A percentile compares a stretch with the other conserved stretches of the same genome.
Conservation (phyloP, 2,888 invertebrate species). For the Mechanitis mazaeus region DNA sequence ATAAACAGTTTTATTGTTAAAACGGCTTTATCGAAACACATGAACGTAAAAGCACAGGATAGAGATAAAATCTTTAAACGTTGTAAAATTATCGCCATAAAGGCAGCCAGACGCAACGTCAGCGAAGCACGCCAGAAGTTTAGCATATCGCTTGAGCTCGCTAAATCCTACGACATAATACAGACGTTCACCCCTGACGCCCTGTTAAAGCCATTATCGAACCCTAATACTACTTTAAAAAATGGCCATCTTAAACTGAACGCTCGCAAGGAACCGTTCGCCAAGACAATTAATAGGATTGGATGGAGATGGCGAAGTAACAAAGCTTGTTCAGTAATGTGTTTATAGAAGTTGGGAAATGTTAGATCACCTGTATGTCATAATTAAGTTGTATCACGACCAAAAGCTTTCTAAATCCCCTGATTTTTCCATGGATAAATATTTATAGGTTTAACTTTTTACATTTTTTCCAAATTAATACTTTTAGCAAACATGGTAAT, state of each 20-base stretch:
- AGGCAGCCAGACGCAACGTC: constrained; percentile 65
- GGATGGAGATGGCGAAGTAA: constrained; percentile 72
- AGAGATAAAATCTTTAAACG: constrained; percentile 51
- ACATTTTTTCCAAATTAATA: too few species aligned
- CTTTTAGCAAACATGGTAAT: not conserved
- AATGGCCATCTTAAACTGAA: constrained; percentile 67
- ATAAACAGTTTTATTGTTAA: not conserved
- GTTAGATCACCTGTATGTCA: constrained; percentile 45
- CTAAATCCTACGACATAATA: constrained; percentile 58
- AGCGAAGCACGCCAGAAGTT: constrained; percentile 52
- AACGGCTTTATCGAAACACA: constrained; percentile 37
- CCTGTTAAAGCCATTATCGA: constrained; percentile 68
- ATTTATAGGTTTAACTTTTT: too few species aligned
- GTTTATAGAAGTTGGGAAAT: constrained; percentile 64
- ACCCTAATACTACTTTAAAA: constrained; percentile 69
- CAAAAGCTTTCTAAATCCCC: too few species aligned
- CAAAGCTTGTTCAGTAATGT: constrained; percentile 74
- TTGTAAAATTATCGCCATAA: constrained; percentile 65
- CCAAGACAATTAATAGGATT: constrained; percentile 72
- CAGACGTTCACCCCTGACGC: constrained; percentile 51
- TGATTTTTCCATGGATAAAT: too few species aligned
- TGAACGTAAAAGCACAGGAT: constrained; percentile 50
- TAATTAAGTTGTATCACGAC: too few species aligned
- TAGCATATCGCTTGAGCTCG: constrained; percentile 65
- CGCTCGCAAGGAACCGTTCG: constrained; percentile 54